These are phyloP conservation scores for Tapera naevia DNA, from an alignment of 2,797 vertebrate genomes.

Conservation along the genomic window DNA sequence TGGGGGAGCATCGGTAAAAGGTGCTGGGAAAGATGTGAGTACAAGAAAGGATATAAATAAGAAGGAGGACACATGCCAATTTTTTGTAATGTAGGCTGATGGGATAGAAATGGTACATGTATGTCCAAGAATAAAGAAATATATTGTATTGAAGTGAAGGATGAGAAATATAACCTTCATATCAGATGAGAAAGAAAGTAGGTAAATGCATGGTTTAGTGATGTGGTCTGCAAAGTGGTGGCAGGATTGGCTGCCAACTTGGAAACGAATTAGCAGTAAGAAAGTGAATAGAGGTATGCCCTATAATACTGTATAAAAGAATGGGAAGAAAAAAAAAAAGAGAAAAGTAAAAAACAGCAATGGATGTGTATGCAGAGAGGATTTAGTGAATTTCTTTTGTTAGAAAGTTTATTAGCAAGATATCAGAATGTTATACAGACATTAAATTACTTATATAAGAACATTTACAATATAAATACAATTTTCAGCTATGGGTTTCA, in stretches of 20 bases:
- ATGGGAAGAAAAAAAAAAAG: background rate
- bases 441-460: slow-evolving; percentile 29
- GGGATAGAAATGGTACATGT: background rate
- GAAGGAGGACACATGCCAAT: background rate
- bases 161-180: background rate
- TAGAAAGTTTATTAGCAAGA: slow-evolving; percentile 11
- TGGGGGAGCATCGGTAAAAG: background rate
- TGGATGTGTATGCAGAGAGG: background rate
- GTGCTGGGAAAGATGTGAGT: background rate
- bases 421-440: background rate
- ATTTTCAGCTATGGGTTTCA: slow-evolving; percentile 19
- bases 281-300: background rate
- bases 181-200: background rate
- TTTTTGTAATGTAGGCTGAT: background rate
- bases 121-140: background rate
- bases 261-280: background rate
- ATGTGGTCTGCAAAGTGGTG: background rate
- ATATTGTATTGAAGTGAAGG: background rate
- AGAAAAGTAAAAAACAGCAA: background rate
- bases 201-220: background rate
- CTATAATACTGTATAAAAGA: background rate
- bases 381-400: background rate
- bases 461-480: slow-evolving; percentile 11
- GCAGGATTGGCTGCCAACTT: background rate
- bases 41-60: background rate